phyloP scores from a whole-genome alignment of 2,888 invertebrate genomes.

The Trilocha varians region DNA sequence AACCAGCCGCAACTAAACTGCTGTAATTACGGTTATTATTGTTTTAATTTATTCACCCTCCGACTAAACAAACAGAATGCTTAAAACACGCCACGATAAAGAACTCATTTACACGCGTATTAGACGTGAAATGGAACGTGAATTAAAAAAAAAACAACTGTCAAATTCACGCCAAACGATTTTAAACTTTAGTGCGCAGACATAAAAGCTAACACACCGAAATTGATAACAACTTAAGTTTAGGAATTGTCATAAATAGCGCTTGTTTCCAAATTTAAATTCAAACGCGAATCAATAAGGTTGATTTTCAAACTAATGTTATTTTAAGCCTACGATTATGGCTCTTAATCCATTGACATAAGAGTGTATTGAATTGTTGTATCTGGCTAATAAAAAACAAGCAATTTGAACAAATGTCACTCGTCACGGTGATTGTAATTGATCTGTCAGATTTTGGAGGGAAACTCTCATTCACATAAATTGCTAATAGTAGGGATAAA shows the following conservation, averaged over 20 bases:
- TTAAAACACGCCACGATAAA: slow-evolving; percentile 62
- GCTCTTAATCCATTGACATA: neutral
- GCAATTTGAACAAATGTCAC: slow-evolving; percentile 69
- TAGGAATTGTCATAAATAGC: neutral
- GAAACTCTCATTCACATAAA: slow-evolving; percentile 36
- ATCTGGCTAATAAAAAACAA: slow-evolving; percentile 29
- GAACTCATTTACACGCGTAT: slow-evolving; percentile 70
- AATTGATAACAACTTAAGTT: no score
- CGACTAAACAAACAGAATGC: slow-evolving; percentile 54
- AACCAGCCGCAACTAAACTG: no score
- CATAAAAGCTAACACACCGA: no score
- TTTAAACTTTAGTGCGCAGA: slow-evolving; percentile 16
- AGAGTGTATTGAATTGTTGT: neutral
- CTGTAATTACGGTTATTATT: slow-evolving; percentile 4
- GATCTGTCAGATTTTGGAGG: slow-evolving; percentile 61
- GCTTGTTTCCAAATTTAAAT: neutral
- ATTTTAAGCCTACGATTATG: neutral
- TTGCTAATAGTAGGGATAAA: no score
- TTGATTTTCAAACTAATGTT: neutral
- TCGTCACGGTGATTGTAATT: slow-evolving; percentile 49
- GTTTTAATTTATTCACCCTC: slow-evolving; percentile 63
- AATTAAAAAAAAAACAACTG: slow-evolving; percentile 18
- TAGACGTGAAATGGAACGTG: slow-evolving; percentile 63
- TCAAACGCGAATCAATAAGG: neutral
- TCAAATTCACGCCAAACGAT: slow-evolving; percentile 9